Evolutionary conservation across 35 echinoderm and acorn worm genomes (phyloP), one percentile per base, ranked within the genome.

Genomic region (Heliocidaris erythrogramma): DNA sequence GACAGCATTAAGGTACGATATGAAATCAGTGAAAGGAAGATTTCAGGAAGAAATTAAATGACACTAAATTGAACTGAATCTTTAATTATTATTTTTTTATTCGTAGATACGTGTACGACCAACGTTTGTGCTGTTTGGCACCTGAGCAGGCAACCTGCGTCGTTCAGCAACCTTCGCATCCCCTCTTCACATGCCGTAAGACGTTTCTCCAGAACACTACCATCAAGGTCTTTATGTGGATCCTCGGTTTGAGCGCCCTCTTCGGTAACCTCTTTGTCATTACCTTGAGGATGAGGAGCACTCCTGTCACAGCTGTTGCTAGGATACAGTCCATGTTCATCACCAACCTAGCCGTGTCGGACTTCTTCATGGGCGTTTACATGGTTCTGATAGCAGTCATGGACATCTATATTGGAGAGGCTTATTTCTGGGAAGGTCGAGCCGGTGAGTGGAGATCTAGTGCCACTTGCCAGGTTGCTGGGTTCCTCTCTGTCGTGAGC

Each of bases 361-460:
- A 97, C 85, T 94, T 97, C 47, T 94, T 95, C 5, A 97, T 97
- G 96, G 96, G 96, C 7, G 85, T 94, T 11, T 95, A 97, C 60
- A 92, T 96, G 88, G 0, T 96, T 18, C 59, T 96, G 17, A 85
- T 96, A 50, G 96, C 96, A 48, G 49, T 31, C 30, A 89, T 88
- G 12, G 96, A 97, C 32, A 52, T 94, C 13, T 89, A 95, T 52
- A 93, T 94, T 18, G 92, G 96, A 21, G 94, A 95, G 17, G 30
- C 32, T n/a, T 97, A 97, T 69, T 95, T 95, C 85, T 71, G 78
- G 78, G 35, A 93, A 48, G 91, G 91, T 93, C 53, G 94, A 50
- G 92, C 94, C 21, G 49, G 47, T 21, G 56, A 59, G 9, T 97
- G 96, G 96, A 92, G 95, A 1, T 47, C 88, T 1, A 97, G 94